Evolutionary conservation across 2,113 vertebrate genomes (phyloP), one percentile per base, ranked within the genome.

Genomic region (Lethenteron reissneri): DNA sequence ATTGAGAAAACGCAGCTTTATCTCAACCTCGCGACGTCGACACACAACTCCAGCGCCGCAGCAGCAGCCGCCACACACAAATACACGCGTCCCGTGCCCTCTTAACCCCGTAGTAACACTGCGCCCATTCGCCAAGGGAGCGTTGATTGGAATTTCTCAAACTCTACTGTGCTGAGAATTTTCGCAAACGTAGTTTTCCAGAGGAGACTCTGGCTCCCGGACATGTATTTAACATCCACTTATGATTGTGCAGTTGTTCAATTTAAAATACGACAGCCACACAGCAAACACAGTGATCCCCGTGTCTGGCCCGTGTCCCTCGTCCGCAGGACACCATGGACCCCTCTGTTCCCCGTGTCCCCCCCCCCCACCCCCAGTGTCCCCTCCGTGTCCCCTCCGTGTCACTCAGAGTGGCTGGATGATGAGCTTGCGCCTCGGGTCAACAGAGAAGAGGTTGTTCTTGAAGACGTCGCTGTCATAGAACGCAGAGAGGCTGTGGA

Each of bases 401-500:
- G 70, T 60, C 72, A 41, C 75, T 82, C 75, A 97, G 73, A 95
- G 91, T 76, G 90, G 87, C 82, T 99, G 94, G 57, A 88, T 72
- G 71, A 99, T 88, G 70, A 94, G 78, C 72, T 92, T 96, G 76
- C 87, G 86, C 78, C 90, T 95, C 76, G 77, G 71, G 10, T 97
- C 91, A 2, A 84, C 85, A 76, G 81, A 83, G 82, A 95, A 96
- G 74, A 83, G 87, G 83, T 96, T 90, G 77, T 84, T 82, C 75
- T 76, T 82, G 81, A 97, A 96, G 58, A 88, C 75, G 19, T 96
- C 88, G 0, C 91, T 96, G 82, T 91, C 84, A 0, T 88, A 96
- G 76, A 99, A 99, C 1, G 85, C 82, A 1, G 92, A 82, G 60
- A 97, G 83, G 79, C 78, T 95, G 84, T 95, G 89, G 81, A 99